Percentiles rank a stretch among this genome's conserved stretches.
These are phyloP conservation scores for Proteles cristata DNA, from an alignment of 2,113 vertebrate genomes.

Conservation along the genomic window DNA sequence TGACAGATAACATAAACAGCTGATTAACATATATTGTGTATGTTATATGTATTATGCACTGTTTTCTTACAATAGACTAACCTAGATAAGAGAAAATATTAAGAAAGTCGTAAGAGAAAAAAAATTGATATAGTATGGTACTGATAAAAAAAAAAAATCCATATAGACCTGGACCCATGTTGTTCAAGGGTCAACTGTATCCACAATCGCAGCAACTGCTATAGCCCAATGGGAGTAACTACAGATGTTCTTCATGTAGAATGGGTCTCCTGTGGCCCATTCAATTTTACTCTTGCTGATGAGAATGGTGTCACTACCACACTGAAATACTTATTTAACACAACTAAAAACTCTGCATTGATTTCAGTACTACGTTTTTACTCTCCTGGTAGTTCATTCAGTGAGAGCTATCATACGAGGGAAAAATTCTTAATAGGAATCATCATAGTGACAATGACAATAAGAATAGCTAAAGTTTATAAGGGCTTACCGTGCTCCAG, in stretches of 20 bases:
- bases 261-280: background rate
- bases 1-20: background rate
- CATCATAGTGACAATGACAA: constrained; percentile 26
- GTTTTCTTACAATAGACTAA: background rate
- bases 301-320: background rate
- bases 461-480: constrained; percentile 5
- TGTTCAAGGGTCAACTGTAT: background rate
- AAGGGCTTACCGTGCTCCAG: background rate
- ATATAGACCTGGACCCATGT: background rate
- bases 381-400: constrained; percentile 1
- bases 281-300: background rate
- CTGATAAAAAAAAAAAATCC: background rate
- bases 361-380: constrained; percentile 12
- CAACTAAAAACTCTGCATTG: constrained; percentile 39
- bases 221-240: background rate
- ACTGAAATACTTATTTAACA: constrained; percentile 43
- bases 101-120: background rate
- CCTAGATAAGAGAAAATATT: background rate
- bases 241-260: background rate
- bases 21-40: background rate
- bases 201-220: background rate
- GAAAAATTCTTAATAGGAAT: constrained; percentile 23
- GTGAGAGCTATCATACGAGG: constrained; percentile 18
- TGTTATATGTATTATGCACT: background rate
- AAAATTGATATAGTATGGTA: background rate